Base-by-base conservation (phyloP, 2,113 vertebrate species). In the Gambusia affinis region DNA sequence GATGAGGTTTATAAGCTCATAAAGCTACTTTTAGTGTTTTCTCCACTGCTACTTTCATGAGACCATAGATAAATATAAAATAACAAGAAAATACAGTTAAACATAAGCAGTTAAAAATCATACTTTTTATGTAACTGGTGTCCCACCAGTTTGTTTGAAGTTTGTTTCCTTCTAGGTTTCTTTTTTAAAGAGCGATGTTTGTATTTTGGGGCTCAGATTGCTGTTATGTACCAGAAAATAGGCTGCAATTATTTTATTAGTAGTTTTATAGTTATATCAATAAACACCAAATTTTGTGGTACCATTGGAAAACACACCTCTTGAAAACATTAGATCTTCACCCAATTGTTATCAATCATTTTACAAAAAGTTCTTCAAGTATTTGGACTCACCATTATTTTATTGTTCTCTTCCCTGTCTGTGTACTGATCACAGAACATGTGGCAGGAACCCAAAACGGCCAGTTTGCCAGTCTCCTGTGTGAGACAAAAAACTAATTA, bases 381-480 rank as follows among this genome's bases (percentile, higher is more conserved):
- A 4, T 12, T 6, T 42, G 2, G 15, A 78, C 92, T 95, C 87
- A 97, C 98, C 96, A 98, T 92, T 81, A 99, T 97, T 94, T 98
- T 99, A 90, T 92, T 92, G 66, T 99, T 99, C 92, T 99, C 98
- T 92, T 99, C 98, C 93, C 98, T 99, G 90, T 99, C 97, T 79
- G 99, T 91, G 91, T 98, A 99, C 14, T 98, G 96, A 85, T 99
- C 98, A 83, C 91, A 95, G 91, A 99, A 97, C 97, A 99, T 99
- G 92, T 99, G 96, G 75, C 95, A 98, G 28, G 98, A 99, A 62
- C 97, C 98, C 86, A 98, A 72, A 0, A 97, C 98, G 60, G 93
- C 97, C 88, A 99, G 91, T 84, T 96, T 98, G 30, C 98, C 98
- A 17, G 94, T 94, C 77, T 95, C 94, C 92, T 91, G 67, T 14